phyloP scores from a whole-genome alignment of 2,797 vertebrate genomes.

The Euthynnus affinis region DNA sequence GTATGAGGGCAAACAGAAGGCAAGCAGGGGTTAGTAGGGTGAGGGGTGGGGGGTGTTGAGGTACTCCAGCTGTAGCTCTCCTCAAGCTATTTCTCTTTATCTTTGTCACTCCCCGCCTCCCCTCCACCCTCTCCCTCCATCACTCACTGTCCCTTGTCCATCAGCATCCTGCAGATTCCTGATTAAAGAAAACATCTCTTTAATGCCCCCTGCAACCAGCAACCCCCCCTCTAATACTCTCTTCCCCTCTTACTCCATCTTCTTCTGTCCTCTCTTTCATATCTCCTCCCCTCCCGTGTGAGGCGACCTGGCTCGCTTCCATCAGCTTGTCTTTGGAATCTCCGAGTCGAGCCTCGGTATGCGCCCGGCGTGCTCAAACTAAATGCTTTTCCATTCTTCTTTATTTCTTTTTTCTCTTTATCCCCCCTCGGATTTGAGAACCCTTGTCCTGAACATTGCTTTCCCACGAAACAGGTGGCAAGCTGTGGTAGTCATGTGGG shows the following conservation, averaged over 20 bases:
- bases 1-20: constrained; percentile 52
- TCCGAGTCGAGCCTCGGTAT: constrained; percentile 68
- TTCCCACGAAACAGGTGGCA: constrained; percentile 73
- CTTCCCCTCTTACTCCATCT: constrained; percentile 74
- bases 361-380: constrained; percentile 68
- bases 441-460: constrained; percentile 59
- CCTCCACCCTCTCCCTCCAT: constrained; percentile 60
- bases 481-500: constrained; percentile 38
- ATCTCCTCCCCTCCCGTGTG: constrained; percentile 69
- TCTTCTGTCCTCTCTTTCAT: constrained; percentile 73
- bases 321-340: constrained; percentile 77
- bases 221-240: constrained; percentile 29
- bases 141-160: constrained; percentile 77
- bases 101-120: constrained; percentile 65
- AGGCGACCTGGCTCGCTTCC: constrained; percentile 73
- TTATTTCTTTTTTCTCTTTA: constrained; percentile 64
- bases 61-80: constrained; percentile 73
- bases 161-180: constrained; percentile 72
- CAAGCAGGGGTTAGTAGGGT: constrained; percentile 63
- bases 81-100: constrained; percentile 64
- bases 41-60: constrained; percentile 59
- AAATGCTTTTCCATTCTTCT: constrained; percentile 71
- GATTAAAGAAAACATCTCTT: constrained; percentile 76
- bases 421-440: constrained; percentile 62
- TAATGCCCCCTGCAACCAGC: constrained; percentile 46